A percentile compares a stretch with the other conserved stretches of the same genome.
Conservation (phyloP, 2,888 invertebrate species). For the Blastobasis adustella region DNA sequence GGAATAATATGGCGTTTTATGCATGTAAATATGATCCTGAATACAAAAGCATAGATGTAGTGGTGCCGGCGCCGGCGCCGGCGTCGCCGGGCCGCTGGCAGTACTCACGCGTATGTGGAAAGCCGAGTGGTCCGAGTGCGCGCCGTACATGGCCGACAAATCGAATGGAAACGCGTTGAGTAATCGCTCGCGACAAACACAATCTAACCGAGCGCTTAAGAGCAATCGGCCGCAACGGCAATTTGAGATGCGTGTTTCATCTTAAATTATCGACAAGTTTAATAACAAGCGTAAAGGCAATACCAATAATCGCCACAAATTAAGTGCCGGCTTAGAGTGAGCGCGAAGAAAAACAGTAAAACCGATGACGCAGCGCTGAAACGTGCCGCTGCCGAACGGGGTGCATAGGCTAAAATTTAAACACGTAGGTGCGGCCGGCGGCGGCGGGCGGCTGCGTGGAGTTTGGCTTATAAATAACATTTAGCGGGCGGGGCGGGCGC, state of each 20-base stretch:
- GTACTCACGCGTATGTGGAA: constrained; percentile 51
- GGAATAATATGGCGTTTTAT: too few species aligned
- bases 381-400: constrained; percentile 28
- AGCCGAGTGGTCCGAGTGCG: constrained; percentile 37
- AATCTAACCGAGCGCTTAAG: constrained; percentile 53
- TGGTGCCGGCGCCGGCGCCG: too few species aligned
- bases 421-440: constrained; percentile 19
- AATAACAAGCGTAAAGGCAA: constrained; percentile 64
- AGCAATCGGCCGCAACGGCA: constrained; percentile 60
- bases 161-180: constrained; percentile 44
- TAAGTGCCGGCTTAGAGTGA: constrained; percentile 53
- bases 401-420: constrained; percentile 55
- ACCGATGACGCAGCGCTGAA: constrained; percentile 40
- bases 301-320: constrained; percentile 63
- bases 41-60: too few species aligned
- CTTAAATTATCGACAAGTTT: constrained; percentile 71
- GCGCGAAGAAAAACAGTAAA: constrained; percentile 58
- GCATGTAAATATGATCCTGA: too few species aligned
- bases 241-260: constrained; percentile 64
- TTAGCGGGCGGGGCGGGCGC: constrained; percentile 60
- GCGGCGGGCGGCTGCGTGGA: constrained; percentile 32
- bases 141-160: constrained; percentile 50
- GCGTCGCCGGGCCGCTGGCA: too few species aligned
- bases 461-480: constrained; percentile 70
- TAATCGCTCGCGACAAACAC: constrained; percentile 48